Evolutionary conservation across 1,140 invertebrate genomes (phyloP).

Genomic region (Danaus melanippus): DNA sequence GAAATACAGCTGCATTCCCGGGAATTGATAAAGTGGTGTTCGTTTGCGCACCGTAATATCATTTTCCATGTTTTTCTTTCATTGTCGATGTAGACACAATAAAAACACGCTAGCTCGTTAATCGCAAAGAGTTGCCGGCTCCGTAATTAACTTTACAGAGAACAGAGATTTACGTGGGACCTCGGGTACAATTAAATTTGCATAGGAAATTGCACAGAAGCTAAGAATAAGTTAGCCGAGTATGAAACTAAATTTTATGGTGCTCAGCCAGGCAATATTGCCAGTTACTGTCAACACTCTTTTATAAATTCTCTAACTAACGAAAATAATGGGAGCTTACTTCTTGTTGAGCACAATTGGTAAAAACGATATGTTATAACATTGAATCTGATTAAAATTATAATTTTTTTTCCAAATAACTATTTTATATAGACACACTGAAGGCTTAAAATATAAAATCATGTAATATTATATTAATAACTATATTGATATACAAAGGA

Average conservation of each 20-base stretch:
- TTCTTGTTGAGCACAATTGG: no score
- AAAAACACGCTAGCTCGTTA: slow-evolving; percentile 58
- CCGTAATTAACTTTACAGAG: slow-evolving; percentile 68
- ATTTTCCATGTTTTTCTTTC: slow-evolving; percentile 50
- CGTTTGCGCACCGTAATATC: slow-evolving; percentile 38
- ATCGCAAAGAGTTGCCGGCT: slow-evolving; percentile 51
- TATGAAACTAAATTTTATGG: slow-evolving; percentile 58
- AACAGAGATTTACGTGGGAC: slow-evolving; percentile 65
- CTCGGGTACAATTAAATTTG: slow-evolving; percentile 69
- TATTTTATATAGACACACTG: no score
- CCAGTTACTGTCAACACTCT: slow-evolving; percentile 22
- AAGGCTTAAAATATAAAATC: no score
- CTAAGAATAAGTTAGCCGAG: slow-evolving; percentile 61
- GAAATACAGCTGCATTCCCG: slow-evolving; percentile 2
- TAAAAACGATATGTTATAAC: no score
- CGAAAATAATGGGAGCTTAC: neutral
- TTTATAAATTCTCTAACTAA: slow-evolving; percentile 20
- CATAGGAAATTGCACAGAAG: slow-evolving; percentile 68
- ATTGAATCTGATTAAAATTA: no score
- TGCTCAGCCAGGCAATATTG: slow-evolving; percentile 20
- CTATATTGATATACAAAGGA: no score
- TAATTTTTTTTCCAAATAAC: no score
- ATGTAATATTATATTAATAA: no score
- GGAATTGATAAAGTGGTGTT: slow-evolving; percentile 16
- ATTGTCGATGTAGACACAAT: slow-evolving; percentile 63